Base-by-base conservation (phyloP, 2,888 invertebrate species). In the Maniola hyperantus region DNA sequence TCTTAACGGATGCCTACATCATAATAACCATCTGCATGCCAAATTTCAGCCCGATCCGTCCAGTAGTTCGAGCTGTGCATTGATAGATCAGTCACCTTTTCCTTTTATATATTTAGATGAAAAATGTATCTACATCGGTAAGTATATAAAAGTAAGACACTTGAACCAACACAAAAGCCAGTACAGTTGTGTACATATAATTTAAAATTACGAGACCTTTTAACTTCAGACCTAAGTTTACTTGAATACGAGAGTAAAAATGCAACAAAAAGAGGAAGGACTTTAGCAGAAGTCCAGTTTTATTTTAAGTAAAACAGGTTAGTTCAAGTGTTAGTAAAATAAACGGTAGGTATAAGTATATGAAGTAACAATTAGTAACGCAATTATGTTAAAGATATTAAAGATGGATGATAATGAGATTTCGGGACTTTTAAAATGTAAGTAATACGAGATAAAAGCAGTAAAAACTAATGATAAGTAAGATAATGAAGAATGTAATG, bases 271-370 rank as follows among this genome's bases (percentile, higher is more conserved):
- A 64, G 72, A 75, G 72, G 70, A 69, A 76, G 75, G 73, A 79
- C 81, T 82, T 79, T 76, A 71, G 61, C 69, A 53, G 69, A 73
- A 76, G 73, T 77, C 69, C 62, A 70, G 71, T 74, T 72, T 72
- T 66, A 59, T 70, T 71, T 58, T 50, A 18, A n/a, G n/a, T n/a
- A n/a, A n/a, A n/a, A 50, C 50, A 26, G 1, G 26, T 26, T 26
- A 26, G 2, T 51, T 11, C 46, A 46, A 51, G 18, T 26, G 50
- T 26, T 51, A 11, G 18, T 18, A 11, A 13, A 51, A 20, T 26
- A 51, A 51, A 13, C 13, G 20, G n/a, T n/a, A n/a, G n/a, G n/a
- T 20, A 18, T 6, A 5, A 2, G 5, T 13, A 26, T 18, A 8
- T 39, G 5, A 11, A 5, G 39, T 39, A 11, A 39, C 10, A 11